Percentiles rank a stretch among this genome's conserved stretches.
Evolutionary conservation across 2,113 vertebrate species (phyloP).

Genomic region (Sigmodon hispidus): DNA sequence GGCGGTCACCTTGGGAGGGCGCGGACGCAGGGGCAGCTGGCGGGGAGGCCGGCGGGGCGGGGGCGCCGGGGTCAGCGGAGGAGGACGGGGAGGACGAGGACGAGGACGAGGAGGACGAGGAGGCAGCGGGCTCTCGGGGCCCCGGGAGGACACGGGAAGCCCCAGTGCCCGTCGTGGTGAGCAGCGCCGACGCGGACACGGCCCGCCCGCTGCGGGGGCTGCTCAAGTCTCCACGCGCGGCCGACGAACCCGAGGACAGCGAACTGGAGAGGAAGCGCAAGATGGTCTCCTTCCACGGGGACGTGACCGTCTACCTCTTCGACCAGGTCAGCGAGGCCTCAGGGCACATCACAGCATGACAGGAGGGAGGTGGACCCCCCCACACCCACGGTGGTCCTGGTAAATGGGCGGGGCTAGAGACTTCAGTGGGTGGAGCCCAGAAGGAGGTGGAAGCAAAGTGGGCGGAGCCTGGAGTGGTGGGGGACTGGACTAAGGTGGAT

Average conservation of each 20-base stretch:
- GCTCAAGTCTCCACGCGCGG: conserved; percentile 93
- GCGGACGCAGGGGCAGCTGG: conserved; percentile 87
- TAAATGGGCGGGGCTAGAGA: neutral
- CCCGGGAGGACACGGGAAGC: conserved; percentile 78
- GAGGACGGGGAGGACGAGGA: conserved; percentile 88
- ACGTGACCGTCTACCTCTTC: conserved; percentile 95
- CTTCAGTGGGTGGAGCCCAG: neutral
- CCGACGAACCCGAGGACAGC: conserved; percentile 88
- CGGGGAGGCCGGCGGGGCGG: conserved; percentile 81
- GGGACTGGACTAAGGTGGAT: neutral
- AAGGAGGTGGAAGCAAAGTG: neutral
- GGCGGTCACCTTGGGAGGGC: conserved; percentile 90
- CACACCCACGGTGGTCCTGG: neutral
- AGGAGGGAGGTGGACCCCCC: neutral
- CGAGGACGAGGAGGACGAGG: conserved; percentile 91
- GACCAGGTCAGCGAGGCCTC: conserved; percentile 88
- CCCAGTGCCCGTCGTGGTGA: conserved; percentile 92
- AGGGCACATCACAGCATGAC: too few relatives aligned
- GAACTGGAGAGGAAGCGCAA: conserved; percentile 89
- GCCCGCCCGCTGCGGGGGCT: conserved; percentile 92
- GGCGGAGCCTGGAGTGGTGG: neutral
- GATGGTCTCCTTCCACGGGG: conserved; percentile 91
- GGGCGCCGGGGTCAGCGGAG: conserved; percentile 88
- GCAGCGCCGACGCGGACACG: conserved; percentile 89
- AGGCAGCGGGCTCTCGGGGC: conserved; percentile 84